phyloP scores from a whole-genome alignment of 1,140 invertebrate species.

The Cephus cinctus region DNA sequence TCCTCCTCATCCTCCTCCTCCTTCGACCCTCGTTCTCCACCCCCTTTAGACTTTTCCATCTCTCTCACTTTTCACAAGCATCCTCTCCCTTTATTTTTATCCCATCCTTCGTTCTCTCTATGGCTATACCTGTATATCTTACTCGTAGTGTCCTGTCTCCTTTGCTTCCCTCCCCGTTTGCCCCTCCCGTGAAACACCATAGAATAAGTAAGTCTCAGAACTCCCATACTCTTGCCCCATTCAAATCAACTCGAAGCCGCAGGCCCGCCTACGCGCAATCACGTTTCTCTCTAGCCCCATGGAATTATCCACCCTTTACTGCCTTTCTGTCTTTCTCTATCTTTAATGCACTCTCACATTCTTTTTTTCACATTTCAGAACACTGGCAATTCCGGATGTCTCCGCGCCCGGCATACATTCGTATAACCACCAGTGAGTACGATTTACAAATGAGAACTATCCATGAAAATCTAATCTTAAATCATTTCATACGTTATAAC shows the following conservation, averaged over 20 bases:
- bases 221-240: slow-evolving; percentile 11
- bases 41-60: slow-evolving; percentile 11
- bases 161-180: background rate
- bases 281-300: slow-evolving; percentile 1
- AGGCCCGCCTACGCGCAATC: slow-evolving; percentile 13
- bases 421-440: too few species aligned
- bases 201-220: background rate
- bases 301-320: background rate
- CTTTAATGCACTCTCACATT: background rate
- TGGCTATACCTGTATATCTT: too few species aligned
- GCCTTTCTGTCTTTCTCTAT: background rate
- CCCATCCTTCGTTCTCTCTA: too few species aligned
- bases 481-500: too few species aligned
- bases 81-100: too few species aligned
- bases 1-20: too few species aligned
- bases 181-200: background rate
- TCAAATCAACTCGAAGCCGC: slow-evolving; percentile 18
- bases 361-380: too few species aligned
- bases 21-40: slow-evolving; percentile 13
- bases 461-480: too few species aligned
- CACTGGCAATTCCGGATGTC: too few species aligned
- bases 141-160: too few species aligned
- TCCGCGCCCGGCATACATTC: too few species aligned
- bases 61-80: slow-evolving; percentile 16
- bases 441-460: too few species aligned